Evolutionary conservation across 2,797 vertebrate species (phyloP).

Genomic region (Notolepis coatsorum): DNA sequence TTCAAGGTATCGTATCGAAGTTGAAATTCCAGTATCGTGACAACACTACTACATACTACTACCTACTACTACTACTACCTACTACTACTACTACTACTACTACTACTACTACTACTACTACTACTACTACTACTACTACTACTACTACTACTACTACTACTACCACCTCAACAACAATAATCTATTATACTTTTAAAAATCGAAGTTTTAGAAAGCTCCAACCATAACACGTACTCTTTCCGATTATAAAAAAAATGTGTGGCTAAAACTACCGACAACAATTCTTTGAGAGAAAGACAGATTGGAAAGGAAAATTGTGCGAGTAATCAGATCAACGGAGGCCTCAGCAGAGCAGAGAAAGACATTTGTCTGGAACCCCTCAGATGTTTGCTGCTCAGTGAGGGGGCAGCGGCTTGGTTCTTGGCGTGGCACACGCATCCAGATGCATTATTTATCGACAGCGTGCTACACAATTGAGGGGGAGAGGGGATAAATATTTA

Average conservation of each 20-base stretch:
- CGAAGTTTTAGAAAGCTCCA: too few relatives aligned
- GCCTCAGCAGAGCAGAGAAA: constrained; percentile 21
- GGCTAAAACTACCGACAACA: constrained; percentile 18
- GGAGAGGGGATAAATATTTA: too few relatives aligned
- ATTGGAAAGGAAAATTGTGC: constrained; percentile 51
- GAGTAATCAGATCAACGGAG: constrained; percentile 58
- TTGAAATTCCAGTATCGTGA: too few relatives aligned
- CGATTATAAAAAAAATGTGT: constrained; percentile 57
- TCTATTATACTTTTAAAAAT: too few relatives aligned
- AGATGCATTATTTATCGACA: constrained; percentile 7
- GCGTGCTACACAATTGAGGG: background rate
- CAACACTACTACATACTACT: too few relatives aligned
- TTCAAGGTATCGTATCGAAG: too few relatives aligned
- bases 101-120: too few relatives aligned
- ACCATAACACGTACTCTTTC: constrained; percentile 28
- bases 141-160: too few relatives aligned
- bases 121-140: too few relatives aligned
- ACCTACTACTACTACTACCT: too few relatives aligned
- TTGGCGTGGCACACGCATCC: constrained; percentile 6
- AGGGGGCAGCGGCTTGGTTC: background rate
- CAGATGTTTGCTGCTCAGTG: background rate
- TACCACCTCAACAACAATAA: too few relatives aligned
- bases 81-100: too few relatives aligned
- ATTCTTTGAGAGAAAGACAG: constrained; percentile 38
- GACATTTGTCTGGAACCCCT: background rate